Conservation (phyloP, 2,113 vertebrate species). For the Rousettus leschenaultii region DNA sequence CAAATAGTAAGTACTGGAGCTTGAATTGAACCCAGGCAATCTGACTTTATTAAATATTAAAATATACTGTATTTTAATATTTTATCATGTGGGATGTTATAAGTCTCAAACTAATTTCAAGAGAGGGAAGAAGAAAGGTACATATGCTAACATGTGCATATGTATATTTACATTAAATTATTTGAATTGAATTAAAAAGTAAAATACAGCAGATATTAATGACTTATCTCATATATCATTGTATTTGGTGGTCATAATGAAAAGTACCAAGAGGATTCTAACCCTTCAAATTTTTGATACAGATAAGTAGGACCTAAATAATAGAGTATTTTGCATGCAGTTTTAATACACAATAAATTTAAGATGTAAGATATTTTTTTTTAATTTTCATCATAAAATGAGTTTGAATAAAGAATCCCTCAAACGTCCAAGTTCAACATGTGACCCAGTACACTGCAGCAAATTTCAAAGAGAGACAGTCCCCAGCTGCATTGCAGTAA, state of each 20-base stretch:
- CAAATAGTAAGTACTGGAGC: not conserved
- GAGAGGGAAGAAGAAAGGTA: not conserved
- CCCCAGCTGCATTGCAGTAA: slow-evolving; percentile 29
- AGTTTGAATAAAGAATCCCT: not conserved
- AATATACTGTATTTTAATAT: not conserved
- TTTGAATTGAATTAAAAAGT: slow-evolving; percentile 7
- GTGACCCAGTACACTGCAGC: not conserved
- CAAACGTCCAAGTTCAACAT: not conserved
- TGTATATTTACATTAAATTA: not conserved
- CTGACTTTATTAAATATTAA: not conserved
- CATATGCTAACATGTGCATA: not conserved
- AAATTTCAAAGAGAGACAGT: not conserved
- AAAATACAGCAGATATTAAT: not conserved
- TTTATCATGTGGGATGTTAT: not conserved
- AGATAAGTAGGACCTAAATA: not conserved
- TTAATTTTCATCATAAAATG: not conserved
- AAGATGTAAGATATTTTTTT: slow-evolving; percentile 11
- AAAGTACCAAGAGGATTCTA: not conserved
- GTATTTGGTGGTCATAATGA: not conserved
- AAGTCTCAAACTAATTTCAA: slow-evolving; percentile 29
- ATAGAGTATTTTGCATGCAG: not conserved
- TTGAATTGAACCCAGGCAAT: not conserved
- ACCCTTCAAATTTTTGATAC: not conserved
- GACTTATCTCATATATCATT: not conserved
- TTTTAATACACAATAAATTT: slow-evolving; percentile 14